These are phyloP conservation scores for Pangasius larnaudii DNA, from an alignment of 2,797 vertebrate genomes.

Conservation along the genomic window DNA sequence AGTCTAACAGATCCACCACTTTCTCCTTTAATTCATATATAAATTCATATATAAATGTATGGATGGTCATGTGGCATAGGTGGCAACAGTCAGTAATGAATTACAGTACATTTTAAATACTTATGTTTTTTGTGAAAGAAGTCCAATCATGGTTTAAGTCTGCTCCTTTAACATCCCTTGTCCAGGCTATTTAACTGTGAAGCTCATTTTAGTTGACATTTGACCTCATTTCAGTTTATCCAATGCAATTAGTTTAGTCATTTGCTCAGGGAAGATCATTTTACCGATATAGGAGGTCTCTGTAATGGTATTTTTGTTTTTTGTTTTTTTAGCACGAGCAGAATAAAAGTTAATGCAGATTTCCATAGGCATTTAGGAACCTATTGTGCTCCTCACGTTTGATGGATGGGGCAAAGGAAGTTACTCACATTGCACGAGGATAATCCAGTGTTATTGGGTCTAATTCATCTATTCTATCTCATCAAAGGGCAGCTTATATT, in stretches of 20 bases:
- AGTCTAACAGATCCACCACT: background rate
- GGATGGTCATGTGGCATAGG: background rate
- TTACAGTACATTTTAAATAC: background rate
- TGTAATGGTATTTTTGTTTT: background rate
- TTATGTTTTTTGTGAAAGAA: background rate
- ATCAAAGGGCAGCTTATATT: slow-evolving; percentile 51
- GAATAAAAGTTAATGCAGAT: background rate
- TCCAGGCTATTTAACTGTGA: background rate
- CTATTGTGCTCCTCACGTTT: slow-evolving; percentile 6
- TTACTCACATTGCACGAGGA: slow-evolving; percentile 34
- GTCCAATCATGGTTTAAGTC: background rate
- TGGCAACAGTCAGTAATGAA: background rate
- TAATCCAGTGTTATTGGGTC: slow-evolving; percentile 39
- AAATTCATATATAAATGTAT: no score
- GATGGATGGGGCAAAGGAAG: slow-evolving; percentile 4
- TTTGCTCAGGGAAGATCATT: slow-evolving; percentile 3
- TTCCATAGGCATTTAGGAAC: slow-evolving; percentile 12
- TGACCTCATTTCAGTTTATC: background rate
- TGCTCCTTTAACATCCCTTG: background rate
- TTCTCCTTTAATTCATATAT: background rate
- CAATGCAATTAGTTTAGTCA: background rate
- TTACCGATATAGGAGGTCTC: background rate
- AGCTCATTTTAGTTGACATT: background rate
- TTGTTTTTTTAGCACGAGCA: background rate
- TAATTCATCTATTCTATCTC: slow-evolving; percentile 48